Base-by-base conservation (phyloP, 2,797 vertebrate genomes). In the Brachyalestes nurse region DNA sequence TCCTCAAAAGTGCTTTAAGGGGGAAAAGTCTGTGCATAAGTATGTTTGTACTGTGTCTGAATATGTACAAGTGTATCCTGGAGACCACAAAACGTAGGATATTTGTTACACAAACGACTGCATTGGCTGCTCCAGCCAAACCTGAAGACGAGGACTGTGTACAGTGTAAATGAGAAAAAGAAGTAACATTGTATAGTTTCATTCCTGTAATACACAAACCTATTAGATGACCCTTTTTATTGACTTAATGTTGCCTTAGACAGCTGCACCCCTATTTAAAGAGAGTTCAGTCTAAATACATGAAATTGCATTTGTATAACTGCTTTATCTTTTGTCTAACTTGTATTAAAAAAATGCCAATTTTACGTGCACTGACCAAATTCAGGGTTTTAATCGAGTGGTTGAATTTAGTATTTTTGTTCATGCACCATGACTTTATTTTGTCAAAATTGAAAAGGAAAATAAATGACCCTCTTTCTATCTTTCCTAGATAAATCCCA, bases 231-330 rank as follows among this genome's bases (percentile, higher is more conserved):
- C 79, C 84, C 88, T 89, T 94, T 93, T 94, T 92, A 92, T 91
- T 84, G 80, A 91, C 92, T 90, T 90, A 90, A 92, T 93, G 89
- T 93, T 93, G 94, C 93, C 92, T 94, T 94, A 93, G 93, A 93
- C 89, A 91, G 91, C 89, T 91, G 87, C 88, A 86, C 89, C 90
- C 91, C 87, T 93, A 93, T 95, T 94, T 92, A 93, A 93, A 88
- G 72, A 87, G 83, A 69, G 80, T 89, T 77, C 67, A 90, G 85
- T 92, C 85, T 90, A 88, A 88, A 92, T 92, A 88, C 89, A 89
- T 87, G 86, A 89, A 90, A 90, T 73, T 84, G 85, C 83, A 86
- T 93, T 93, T 91, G 88, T 93, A 90, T 88, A 89, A 83, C 80
- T 88, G 79, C 82, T 88, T 86, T 88, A 85, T 91, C 91, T 83